These are phyloP conservation scores for Turdus rufiventris DNA, from an alignment of 2,113 vertebrate species.

Conservation along the genomic window DNA sequence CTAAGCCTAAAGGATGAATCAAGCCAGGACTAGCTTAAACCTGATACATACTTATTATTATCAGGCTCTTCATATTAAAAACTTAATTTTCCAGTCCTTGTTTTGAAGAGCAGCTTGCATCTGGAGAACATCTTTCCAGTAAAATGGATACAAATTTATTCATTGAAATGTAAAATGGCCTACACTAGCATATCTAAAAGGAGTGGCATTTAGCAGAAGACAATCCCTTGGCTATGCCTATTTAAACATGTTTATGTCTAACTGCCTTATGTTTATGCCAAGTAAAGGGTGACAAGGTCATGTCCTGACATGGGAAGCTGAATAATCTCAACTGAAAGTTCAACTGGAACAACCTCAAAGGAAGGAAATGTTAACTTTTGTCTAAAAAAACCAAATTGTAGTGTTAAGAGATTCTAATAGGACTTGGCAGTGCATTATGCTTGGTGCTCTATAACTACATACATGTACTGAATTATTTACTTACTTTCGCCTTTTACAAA, in stretches of 20 bases:
- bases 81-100: not conserved
- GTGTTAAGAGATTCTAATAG: not conserved
- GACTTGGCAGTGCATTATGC: not conserved
- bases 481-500: rapidly evolving
- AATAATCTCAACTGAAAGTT: not conserved
- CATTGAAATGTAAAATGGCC: not conserved
- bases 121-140: not conserved
- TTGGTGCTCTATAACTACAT: not conserved
- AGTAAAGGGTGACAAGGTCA: not conserved
- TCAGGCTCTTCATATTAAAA: not conserved
- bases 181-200: not conserved
- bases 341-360: not conserved
- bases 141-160: not conserved
- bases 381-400: not conserved
- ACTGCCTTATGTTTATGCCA: not conserved
- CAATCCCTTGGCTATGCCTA: not conserved
- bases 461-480: not conserved
- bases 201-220: not conserved
- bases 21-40: not conserved
- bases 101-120: not conserved
- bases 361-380: not conserved
- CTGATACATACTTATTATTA: not conserved
- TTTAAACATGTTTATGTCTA: not conserved
- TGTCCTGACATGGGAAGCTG: not conserved
- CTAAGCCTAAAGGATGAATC: not conserved